Evolutionary conservation across 1,140 invertebrate species (phyloP), one percentile per base, ranked within the genome.

Genomic region (Caenorhabditis brenneri): DNA sequence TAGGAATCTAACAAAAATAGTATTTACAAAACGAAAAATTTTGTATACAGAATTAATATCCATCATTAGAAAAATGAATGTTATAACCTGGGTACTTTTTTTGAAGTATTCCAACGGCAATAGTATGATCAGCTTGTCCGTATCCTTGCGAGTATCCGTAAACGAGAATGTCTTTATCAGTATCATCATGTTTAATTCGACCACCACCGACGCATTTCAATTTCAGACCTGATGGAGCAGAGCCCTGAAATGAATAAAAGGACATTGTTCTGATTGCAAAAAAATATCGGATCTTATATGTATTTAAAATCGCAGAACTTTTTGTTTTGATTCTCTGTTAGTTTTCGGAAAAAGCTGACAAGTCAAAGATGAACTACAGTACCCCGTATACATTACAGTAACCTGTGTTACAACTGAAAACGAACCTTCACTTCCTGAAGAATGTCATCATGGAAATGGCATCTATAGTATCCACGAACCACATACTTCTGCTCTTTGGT

Each of bases 141-240:
- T 94, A 96, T 4, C 94, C 95, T 93, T 95, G 94, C 24, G 95
- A 96, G 91, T 96, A 96, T 79, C 95, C 95, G 91, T 95, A 96
- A 84, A 97, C 95, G 88, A 94, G 93, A 65, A 97, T 93, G 78
- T 92, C 93, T 89, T 95, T 95, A n/a, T 93, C 92, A 2, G 91
- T 92, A 0, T 94, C 90, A 51, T 95, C 93, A 91, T 96, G 95
- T 27, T 94, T 92, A 87, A 97, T 96, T 87, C 95, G 92, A 22
- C 96, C 96, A 82, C 95, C 95, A 10, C 95, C 95, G 12, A 95
- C 88, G 89, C 94, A 95, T 87, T 95, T 94, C 87, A 93, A 93
- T 80, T 94, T 93, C 80, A 95, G 22, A 29, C 74, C 84, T 0
- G 42, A 29, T 2, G 93, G 93, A 24, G 93, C 91, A 46, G 94